These are phyloP conservation scores for Cephalopachus bancanus DNA, from an alignment of 2,797 vertebrate genomes.

Conservation along the genomic window DNA sequence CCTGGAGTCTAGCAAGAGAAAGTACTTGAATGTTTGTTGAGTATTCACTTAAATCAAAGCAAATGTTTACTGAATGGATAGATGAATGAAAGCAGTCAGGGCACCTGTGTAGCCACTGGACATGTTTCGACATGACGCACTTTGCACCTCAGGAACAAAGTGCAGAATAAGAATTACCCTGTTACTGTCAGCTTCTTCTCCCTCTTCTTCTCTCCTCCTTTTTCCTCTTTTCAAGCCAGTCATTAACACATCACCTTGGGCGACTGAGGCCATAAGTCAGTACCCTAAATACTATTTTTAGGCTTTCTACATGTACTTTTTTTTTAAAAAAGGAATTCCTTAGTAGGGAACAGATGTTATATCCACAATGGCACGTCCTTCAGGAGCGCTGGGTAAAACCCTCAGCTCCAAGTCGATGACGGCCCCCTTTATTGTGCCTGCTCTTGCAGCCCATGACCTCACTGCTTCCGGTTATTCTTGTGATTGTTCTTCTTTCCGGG, in stretches of 20 bases:
- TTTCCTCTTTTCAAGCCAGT: not conserved
- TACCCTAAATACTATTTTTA: not conserved
- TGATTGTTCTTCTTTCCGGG: not conserved
- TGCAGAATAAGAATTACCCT: not conserved
- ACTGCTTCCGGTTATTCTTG: not conserved
- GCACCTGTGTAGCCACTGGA: fast-evolving
- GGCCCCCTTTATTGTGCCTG: fast-evolving
- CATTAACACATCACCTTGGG: not conserved
- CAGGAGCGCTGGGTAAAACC: fast-evolving
- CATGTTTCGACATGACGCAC: not conserved
- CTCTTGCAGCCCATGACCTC: fast-evolving
- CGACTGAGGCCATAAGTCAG: not conserved
- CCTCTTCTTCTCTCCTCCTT: no score
- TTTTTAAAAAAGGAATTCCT: not conserved
- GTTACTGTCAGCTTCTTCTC: no score
- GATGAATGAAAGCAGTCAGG: fast-evolving
- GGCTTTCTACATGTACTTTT: not conserved
- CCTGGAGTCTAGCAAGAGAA: no score
- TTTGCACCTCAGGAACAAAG: not conserved
- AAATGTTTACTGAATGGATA: not conserved
- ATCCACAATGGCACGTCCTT: not conserved
- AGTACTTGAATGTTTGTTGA: no score
- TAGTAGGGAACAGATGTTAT: not conserved
- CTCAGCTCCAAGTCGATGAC: not conserved
- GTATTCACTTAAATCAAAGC: no score